Conservation (phyloP, 1,140 invertebrate genomes). For the Anastatus disparis region DNA sequence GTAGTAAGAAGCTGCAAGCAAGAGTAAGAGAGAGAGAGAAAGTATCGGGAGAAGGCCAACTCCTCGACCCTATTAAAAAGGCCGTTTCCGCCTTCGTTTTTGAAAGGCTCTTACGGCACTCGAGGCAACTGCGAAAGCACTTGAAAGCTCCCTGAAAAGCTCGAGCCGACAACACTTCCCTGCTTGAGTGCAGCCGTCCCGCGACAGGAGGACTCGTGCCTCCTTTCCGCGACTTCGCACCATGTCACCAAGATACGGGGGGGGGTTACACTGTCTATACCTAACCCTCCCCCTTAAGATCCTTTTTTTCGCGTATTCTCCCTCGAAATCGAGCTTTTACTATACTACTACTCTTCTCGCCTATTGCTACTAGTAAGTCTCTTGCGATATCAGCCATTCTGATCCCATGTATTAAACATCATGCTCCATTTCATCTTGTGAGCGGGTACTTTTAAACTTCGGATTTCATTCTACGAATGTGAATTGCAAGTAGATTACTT, state of each 20-base stretch:
- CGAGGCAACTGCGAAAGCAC: slow-evolving; percentile 68
- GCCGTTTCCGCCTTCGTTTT: slow-evolving; percentile 67
- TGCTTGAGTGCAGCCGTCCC: slow-evolving; percentile 64
- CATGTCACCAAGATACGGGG: slow-evolving; percentile 58
- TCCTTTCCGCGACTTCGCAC: slow-evolving; percentile 61
- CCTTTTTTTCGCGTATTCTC: background rate
- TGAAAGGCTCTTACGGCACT: slow-evolving; percentile 68
- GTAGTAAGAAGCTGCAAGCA: slow-evolving; percentile 12
- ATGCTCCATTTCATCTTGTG: background rate
- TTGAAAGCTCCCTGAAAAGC: slow-evolving; percentile 69
- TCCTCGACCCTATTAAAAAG: slow-evolving; percentile 68
- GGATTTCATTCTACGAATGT: too few species aligned
- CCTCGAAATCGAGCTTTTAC: background rate
- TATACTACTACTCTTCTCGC: background rate
- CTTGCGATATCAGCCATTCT: slow-evolving; percentile 53
- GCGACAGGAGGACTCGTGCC: slow-evolving; percentile 53
- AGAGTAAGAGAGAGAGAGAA: slow-evolving; percentile 32
- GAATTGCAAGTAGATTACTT: too few species aligned
- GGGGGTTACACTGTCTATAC: slow-evolving; percentile 42
- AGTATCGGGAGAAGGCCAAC: slow-evolving; percentile 49
- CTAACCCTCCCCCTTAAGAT: slow-evolving; percentile 2
- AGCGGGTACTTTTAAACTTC: background rate
- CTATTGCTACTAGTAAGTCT: background rate
- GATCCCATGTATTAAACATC: slow-evolving; percentile 51
- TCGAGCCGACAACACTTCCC: slow-evolving; percentile 65